Evolutionary conservation across 2,888 invertebrate species (phyloP), one percentile per base, ranked within the genome.

Genomic region (Perizoma affinitatum): DNA sequence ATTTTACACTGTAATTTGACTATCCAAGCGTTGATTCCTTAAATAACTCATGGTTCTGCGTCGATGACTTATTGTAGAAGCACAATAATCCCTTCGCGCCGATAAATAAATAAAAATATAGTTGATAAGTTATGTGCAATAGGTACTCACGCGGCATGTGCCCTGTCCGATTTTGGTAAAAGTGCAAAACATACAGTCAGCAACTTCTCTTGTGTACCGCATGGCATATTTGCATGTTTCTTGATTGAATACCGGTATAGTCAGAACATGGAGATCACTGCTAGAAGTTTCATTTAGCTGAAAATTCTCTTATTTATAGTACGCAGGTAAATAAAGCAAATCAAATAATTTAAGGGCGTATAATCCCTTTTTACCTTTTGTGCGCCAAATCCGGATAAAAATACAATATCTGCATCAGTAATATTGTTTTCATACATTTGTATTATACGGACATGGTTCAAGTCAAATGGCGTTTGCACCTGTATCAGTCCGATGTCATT

Each of bases 131-230:
- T n/a, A 42, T 36, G 22, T 38, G 11, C 11, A 44, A 8, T 7
- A 9, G 6, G 8, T 44, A 86, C 90, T 87, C 75, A 91, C 91
- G 59, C 86, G 86, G 61, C 91, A 92, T 34, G 90, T 86, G 56
- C 91, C 90, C 78, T 90, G 79, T 0, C 91, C 91, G 36, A 85
- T 73, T 65, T 65, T 71, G 1, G 86, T 81, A 61, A 90, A 92
- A 33, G 92, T 92, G 60, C 91, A 92, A 70, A 92, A 90, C 90
- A 91, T 92, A 1, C 69, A 73, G 9, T 79, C 74, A 1, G 78
- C 74, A 1, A 92, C 85, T 35, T 83, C 68, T 67, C 78, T 82
- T 0, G 82, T 77, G 62, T 90, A 81, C 9, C 91, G 78, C 90
- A 92, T 88, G 3, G 91, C 91, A 70, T 70, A 90, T 58, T 67